A percentile compares a stretch with the other conserved stretches of the same genome.
These are phyloP conservation scores for Chelonus formosanus DNA, from an alignment of 2,888 invertebrate species.

Conservation along the genomic window DNA sequence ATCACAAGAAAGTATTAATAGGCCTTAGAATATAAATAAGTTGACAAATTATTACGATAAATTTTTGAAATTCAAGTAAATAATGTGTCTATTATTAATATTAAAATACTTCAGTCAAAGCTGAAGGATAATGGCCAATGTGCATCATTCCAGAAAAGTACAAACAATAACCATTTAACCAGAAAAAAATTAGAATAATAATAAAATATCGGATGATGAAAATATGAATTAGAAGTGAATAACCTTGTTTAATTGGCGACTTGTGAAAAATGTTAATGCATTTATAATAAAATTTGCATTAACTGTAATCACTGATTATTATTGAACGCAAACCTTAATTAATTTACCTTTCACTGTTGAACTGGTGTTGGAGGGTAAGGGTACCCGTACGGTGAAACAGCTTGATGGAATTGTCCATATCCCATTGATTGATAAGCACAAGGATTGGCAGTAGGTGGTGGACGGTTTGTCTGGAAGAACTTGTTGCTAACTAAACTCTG, in stretches of 20 bases:
- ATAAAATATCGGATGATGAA: constrained; percentile 34
- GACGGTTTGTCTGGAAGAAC: constrained; percentile 76
- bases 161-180: constrained; percentile 32
- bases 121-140: constrained; percentile 10
- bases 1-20: constrained; percentile 15
- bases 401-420: constrained; percentile 74
- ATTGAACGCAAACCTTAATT: constrained; percentile 38
- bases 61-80: too few relatives aligned
- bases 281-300: constrained; percentile 19
- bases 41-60: too few relatives aligned
- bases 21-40: constrained; percentile 23
- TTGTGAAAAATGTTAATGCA: constrained; percentile 30
- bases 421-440: constrained; percentile 72
- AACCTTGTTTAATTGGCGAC: constrained; percentile 6
- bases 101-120: not conserved
- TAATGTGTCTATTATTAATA: too few relatives aligned
- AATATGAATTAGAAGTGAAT: constrained; percentile 29
- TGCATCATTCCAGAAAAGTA: constrained; percentile 44
- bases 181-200: constrained; percentile 31
- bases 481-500: constrained; percentile 73
- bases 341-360: constrained; percentile 71
- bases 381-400: constrained; percentile 73
- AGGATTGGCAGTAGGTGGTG: constrained; percentile 69
- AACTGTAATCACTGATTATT: constrained; percentile 25
- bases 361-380: constrained; percentile 75